Evolutionary conservation across 2,888 invertebrate genomes (phyloP), one percentile per base, ranked within the genome.

Genomic region (Apantesis nais): DNA sequence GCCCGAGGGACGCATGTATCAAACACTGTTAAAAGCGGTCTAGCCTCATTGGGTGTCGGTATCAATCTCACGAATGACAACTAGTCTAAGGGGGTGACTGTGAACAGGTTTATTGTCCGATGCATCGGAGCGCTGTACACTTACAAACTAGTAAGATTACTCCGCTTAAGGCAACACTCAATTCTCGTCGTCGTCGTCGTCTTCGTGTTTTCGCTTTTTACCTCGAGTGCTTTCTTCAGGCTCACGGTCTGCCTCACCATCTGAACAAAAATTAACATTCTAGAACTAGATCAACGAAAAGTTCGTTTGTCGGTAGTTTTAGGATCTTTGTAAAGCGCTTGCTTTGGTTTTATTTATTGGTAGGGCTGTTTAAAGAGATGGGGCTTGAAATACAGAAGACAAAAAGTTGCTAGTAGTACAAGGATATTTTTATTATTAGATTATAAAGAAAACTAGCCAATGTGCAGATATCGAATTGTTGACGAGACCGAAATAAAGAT

Each of bases 121-220:
- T 90, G 90, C 89, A 89, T 91, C 92, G 93, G 93, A 92, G 92
- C 90, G 90, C 92, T 93, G 93, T 93, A 93, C 92, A 93, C 94
- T 94, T 95, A 94, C 92, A 87, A 93, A 89, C 93, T 94, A 93
- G 92, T 92, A 92, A 91, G 93, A 91, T 90, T 90, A 91, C 91
- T 91, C 92, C 91, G 90, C 90, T 82, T 92, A 94, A 93, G 93
- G 94, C 94, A 92, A 90, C 89, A 88, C 90, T 95, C 93, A 95
- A 89, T 95, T 95, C 73, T 95, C 95, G 60, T 95, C 93, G 70
- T 95, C 95, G 58, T 94, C 93, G n/a, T 94, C 95, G 61, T 95
- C 96, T 81, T 96, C 96, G 75, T 95, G 95, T 94, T 96, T 96
- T 88, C 96, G 95, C 83, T 96, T 96, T 89, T 96, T 96, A 89